Base-by-base conservation (phyloP, 2,113 vertebrate species). In the Seriola quinqueradiata region DNA sequence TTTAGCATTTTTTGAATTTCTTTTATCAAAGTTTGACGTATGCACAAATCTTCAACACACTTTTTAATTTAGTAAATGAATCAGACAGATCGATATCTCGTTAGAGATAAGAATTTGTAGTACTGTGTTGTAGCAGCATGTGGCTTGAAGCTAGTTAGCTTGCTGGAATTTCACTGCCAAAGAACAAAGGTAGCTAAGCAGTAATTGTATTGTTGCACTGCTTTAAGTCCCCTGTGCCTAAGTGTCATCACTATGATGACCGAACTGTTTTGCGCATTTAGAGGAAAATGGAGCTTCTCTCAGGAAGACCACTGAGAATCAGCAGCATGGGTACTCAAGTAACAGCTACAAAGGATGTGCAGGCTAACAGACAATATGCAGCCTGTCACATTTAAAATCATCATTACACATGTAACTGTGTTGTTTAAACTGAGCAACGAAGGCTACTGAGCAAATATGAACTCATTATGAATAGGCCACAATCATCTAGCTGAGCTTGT, bases 401-500 rank as follows among this genome's bases (percentile, higher is more conserved):
- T 52, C 16, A 10, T 21, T n/a, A 40, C 21, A 63, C n/a, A 19
- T 8, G 2, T 61, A 13, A 16, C 38, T 28, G 28, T 17, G 38
- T 70, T 70, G 64, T 76, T 79, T 61, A 70, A 77, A 71, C 25
- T 28, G 34, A 69, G 19, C 32, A 40, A 64, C 40, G 83, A 63
- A 82, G 63, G 54, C 42, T 57, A 61, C 1, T 75, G 78, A 82
- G 48, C 16, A 77, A 80, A 89, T 59, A 38, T 14, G 2, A 13
- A 16, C 0, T 60, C 32, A 68, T 79, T 3, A 9, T 60, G 14
- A 42, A 73, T 42, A 42, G 21, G 1, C 9, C 9, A 57, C 6
- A 60, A 3, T 19, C 23, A 9, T 42, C 17, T 25, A 28, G 32
- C 23, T 67, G 60, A 86, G 55, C 82, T 75, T 19, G 81, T 83